Conservation (phyloP, 2,888 invertebrate species). For the Synanthedon myopaeformis region DNA sequence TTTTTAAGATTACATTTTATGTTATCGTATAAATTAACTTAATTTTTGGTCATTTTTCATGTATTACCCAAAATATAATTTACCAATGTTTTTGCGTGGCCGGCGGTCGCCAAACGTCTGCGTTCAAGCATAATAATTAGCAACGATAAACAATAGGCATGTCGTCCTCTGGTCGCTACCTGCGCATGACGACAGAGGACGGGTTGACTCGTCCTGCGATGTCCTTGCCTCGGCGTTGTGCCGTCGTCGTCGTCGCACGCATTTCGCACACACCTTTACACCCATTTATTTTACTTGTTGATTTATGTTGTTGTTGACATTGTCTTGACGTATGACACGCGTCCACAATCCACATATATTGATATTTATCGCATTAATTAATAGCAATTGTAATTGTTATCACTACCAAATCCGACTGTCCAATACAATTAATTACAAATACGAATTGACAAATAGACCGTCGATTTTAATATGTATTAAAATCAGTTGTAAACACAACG, state of each 20-base stretch:
- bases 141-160: slow-evolving; percentile 66
- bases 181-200: slow-evolving; percentile 63
- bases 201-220: slow-evolving; percentile 50
- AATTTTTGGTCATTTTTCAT: not conserved
- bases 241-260: slow-evolving; percentile 23
- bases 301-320: slow-evolving; percentile 8
- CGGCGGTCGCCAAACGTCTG: slow-evolving; percentile 42
- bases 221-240: slow-evolving; percentile 47
- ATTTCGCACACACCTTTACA: slow-evolving; percentile 22
- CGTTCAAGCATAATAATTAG: slow-evolving; percentile 66
- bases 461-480: too few relatives aligned
- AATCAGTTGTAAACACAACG: too few relatives aligned
- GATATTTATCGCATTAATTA: not conserved
- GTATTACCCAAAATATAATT: not conserved
- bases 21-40: too few relatives aligned
- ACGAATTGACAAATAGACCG: slow-evolving; percentile 3
- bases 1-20: too few relatives aligned
- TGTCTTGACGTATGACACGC: slow-evolving; percentile 4
- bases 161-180: slow-evolving; percentile 63
- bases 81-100: slow-evolving; percentile 37
- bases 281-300: slow-evolving; percentile 7
- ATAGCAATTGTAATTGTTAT: not conserved
- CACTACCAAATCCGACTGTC: not conserved
- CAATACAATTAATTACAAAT: not conserved
- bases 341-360: not conserved